Evolutionary conservation across 2,888 invertebrate genomes (phyloP), one percentile per base, ranked within the genome.

Genomic region (Luperina nickerlii): DNA sequence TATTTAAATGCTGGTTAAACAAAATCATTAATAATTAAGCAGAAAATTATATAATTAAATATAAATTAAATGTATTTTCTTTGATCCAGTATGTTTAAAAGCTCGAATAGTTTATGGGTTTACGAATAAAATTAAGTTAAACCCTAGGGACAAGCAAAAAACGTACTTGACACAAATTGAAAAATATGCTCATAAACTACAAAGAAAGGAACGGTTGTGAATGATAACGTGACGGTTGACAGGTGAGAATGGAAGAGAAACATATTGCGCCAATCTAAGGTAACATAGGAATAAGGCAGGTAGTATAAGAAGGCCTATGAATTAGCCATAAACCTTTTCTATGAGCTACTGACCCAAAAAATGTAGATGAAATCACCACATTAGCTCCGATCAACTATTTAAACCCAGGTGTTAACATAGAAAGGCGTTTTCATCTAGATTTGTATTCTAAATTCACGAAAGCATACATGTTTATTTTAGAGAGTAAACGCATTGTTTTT

Each of bases 361-460:
- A 79, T 80, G 73, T 74, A 75, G 71, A 84, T 85, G n/a, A 62
- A 86, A 81, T 81, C 74, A 48, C 11, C 63, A 79, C 79, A 82
- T 86, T 78, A 82, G 15, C 54, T 51, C 54, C 38, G 24, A 87
- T 85, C 77, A 76, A 70, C 76, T 80, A 86, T 87, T 83, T 69
- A 83, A 83, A 85, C 66, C 42, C 83, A 80, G 32, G 73, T 60
- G 77, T 71, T 45, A 73, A 63, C 71, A 79, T 86, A 88, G 90
- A 88, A 90, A 89, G 77, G 82, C 68, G 75, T 84, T 87, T 83
- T 88, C 83, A 87, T 87, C 83, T 81, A 84, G 88, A 83, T 89
- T 90, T 60, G 88, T 88, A 90, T 87, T 85, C 87, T 13, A 76
- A 51, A 79, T 82, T 63, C 76, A 67, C 71, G 57, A 65, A 67